Conservation (phyloP, 2,888 invertebrate genomes). For the Drosophila anomalipes region DNA sequence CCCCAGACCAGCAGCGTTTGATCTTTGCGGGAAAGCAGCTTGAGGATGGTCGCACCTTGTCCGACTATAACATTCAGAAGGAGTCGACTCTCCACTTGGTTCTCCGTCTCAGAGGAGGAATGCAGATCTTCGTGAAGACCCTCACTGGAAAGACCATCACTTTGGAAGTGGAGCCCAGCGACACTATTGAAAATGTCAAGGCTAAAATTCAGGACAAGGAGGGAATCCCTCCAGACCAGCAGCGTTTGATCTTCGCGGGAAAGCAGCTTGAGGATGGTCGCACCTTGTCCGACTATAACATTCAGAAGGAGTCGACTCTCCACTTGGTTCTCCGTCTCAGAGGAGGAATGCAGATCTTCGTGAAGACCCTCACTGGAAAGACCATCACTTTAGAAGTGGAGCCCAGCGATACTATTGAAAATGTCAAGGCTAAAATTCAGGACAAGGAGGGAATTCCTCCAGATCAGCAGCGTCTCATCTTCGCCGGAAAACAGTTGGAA, state of each 20-base stretch:
- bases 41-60: slow-evolving; percentile 94
- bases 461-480: slow-evolving; percentile 82
- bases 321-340: slow-evolving; percentile 93
- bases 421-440: slow-evolving; percentile 81
- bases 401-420: slow-evolving; percentile 81
- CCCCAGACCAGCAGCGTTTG: slow-evolving; percentile 82
- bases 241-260: slow-evolving; percentile 81
- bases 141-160: slow-evolving; percentile 79
- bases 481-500: slow-evolving; percentile 86
- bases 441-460: slow-evolving; percentile 82
- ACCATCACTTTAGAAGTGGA: no score
- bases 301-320: slow-evolving; percentile 78
- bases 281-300: slow-evolving; percentile 89
- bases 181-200: slow-evolving; percentile 81
- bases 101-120: slow-evolving; percentile 94
- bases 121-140: slow-evolving; percentile 80
- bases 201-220: slow-evolving; percentile 82
- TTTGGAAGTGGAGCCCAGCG: no score
- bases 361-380: slow-evolving; percentile 77
- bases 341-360: slow-evolving; percentile 87
- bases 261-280: slow-evolving; percentile 91
- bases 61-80: slow-evolving; percentile 87
- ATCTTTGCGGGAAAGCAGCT: slow-evolving; percentile 82
- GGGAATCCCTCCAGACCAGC: slow-evolving; percentile 82
- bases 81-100: slow-evolving; percentile 87